These are phyloP conservation scores for Acanthiza pusilla DNA, from an alignment of 2,797 vertebrate genomes.

Conservation along the genomic window DNA sequence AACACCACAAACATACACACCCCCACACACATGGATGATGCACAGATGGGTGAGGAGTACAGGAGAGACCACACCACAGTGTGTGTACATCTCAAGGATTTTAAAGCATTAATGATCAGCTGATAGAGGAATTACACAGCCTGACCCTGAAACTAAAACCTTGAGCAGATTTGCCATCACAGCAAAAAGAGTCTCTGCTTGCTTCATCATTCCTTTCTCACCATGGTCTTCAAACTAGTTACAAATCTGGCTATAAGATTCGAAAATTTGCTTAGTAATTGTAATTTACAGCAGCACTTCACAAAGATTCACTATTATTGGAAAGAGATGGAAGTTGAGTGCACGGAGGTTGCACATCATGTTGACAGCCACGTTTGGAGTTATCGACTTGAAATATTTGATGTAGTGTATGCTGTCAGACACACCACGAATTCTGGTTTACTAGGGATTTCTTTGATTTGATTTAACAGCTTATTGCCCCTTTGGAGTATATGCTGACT, in stretches of 20 bases:
- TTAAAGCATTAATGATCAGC: not conserved
- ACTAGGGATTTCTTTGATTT: not conserved
- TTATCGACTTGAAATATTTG: not conserved
- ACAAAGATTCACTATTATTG: not conserved
- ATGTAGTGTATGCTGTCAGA: not conserved
- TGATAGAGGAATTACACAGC: not conserved
- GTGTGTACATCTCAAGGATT: not conserved
- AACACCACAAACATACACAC: not conserved
- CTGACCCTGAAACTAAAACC: not conserved
- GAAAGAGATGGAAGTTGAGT: not conserved
- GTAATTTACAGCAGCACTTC: not conserved
- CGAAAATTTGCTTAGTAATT: not conserved
- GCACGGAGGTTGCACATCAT: not conserved
- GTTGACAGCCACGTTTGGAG: not conserved
- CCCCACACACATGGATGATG: fast-evolving
- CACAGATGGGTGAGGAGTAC: fast-evolving
- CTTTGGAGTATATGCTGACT: not conserved
- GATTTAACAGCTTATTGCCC: not conserved
- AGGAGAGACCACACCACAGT: not conserved
- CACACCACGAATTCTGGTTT: not conserved
- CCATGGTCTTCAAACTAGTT: not conserved
- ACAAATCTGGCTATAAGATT: not conserved
- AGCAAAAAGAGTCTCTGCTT: not conserved
- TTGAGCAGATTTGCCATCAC: not conserved
- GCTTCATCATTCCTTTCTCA: not conserved